Conservation (phyloP, 2,113 vertebrate species). For the Dunckerocampus dactyliophorus region DNA sequence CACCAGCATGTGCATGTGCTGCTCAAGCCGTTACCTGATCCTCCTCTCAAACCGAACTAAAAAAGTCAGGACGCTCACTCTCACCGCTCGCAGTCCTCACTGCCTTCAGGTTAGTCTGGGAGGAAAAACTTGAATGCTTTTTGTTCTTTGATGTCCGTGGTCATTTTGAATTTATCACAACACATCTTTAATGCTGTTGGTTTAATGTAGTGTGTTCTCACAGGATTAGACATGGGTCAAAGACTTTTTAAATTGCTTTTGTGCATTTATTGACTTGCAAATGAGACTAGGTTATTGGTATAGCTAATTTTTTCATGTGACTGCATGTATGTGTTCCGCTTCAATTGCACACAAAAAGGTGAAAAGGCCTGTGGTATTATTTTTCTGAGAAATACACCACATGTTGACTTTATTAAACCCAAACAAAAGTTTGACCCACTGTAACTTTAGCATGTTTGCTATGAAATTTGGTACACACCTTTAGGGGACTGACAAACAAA, state of each 20-base stretch:
- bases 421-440: too few relatives aligned
- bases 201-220: conserved; percentile 32
- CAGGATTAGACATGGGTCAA: conserved; percentile 46
- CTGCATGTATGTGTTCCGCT: too few relatives aligned
- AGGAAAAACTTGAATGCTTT: not conserved
- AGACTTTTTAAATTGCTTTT: conserved; percentile 30
- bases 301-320: too few relatives aligned
- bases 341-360: too few relatives aligned
- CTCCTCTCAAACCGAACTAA: conserved; percentile 78
- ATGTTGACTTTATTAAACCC: not conserved
- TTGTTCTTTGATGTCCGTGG: not conserved
- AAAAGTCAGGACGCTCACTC: conserved; percentile 68
- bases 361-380: too few relatives aligned
- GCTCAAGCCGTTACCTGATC: conserved; percentile 79
- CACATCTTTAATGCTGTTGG: not conserved
- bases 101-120: conserved; percentile 69
- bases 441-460: too few relatives aligned
- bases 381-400: too few relatives aligned
- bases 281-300: conserved; percentile 2
- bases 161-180: not conserved
- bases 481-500: too few relatives aligned
- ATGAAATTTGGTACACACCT: too few relatives aligned
- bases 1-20: conserved; percentile 82
- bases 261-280: conserved; percentile 19
- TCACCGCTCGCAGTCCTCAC: conserved; percentile 61